Base-by-base conservation (phyloP, 2,888 invertebrate species). In the Macropis europaea region DNA sequence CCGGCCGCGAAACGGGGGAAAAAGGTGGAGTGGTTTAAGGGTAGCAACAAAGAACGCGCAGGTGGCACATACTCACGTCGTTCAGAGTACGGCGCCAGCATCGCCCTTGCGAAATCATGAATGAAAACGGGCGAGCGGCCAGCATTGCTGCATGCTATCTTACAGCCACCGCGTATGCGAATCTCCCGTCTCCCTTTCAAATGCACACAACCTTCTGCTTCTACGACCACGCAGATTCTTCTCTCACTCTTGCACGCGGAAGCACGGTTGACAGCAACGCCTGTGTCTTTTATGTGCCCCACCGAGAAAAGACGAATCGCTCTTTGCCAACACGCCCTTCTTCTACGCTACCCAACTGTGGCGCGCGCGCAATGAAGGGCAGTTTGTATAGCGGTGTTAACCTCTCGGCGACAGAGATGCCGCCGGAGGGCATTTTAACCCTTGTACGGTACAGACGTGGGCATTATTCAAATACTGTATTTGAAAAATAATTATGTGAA, bases 41-140 rank as follows among this genome's bases (percentile, higher is more conserved):
- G 60, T 6, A 32, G 45, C 48, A 50, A 13, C 9, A 43, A 53
- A 56, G 45, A 40, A 42, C 48, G 71, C 61, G 81, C 68, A 73
- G 73, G 76, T 76, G 71, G 77, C 64, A 76, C 66, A 70, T 70
- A 38, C 24, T 4, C 5, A 57, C 22, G 13, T 0, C 15, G 22
- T 22, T 15, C 7, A 13, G 28, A 17, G 28, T 75, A 76, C 76
- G 81, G 76, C 82, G 77, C 80, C 80, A 71, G 77, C 67, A 71
- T 82, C 78, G 81, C 53, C 64, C 72, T 76, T 68, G 73, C 54
- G 80, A 85, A 87, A 86, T 79, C 86, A 87, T 87, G 87, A 87
- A 87, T 87, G 87, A 87, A 86, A 86, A 81, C 78, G 79, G 79
- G 72, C 71, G 69, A 76, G 38, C 60, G 73, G 73, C 70, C 79